These are phyloP conservation scores for Coreoperca whiteheadi DNA, from an alignment of 2,113 vertebrate genomes.

Conservation along the genomic window DNA sequence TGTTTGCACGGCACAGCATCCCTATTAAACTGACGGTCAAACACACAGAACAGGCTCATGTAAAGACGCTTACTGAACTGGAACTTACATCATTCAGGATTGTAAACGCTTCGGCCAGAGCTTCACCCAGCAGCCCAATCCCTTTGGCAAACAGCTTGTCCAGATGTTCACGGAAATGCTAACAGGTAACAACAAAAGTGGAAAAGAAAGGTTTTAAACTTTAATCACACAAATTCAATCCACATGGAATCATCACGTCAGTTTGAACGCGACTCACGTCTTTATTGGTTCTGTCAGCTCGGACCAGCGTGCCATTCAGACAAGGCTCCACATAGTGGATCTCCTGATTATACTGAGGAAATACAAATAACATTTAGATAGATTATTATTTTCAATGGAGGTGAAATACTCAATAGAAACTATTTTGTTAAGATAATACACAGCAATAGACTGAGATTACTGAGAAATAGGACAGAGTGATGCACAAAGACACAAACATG, in stretches of 20 bases:
- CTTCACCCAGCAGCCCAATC: slow-evolving; percentile 96
- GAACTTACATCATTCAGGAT: slow-evolving; percentile 92
- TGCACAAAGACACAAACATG: not conserved
- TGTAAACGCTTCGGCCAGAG: slow-evolving; percentile 95
- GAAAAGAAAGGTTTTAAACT: slow-evolving; percentile 13
- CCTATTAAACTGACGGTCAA: slow-evolving; percentile 17
- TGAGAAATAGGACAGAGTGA: not conserved
- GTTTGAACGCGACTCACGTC: slow-evolving; percentile 86
- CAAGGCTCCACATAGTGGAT: slow-evolving; percentile 98
- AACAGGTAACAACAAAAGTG: slow-evolving; percentile 65
- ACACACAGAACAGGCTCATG: not conserved
- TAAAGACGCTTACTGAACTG: slow-evolving; percentile 7
- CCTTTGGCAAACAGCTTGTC: slow-evolving; percentile 98
- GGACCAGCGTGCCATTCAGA: slow-evolving; percentile 96
- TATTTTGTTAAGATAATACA: not conserved
- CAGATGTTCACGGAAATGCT: slow-evolving; percentile 98
- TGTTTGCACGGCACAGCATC: slow-evolving; percentile 11
- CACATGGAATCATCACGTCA: slow-evolving; percentile 22
- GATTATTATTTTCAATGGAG: slow-evolving; percentile 1
- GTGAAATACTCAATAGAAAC: not conserved
- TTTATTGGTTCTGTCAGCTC: slow-evolving; percentile 97
- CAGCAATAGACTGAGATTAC: not conserved
- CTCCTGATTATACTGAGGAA: slow-evolving; percentile 94
- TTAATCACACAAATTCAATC: slow-evolving; percentile 22
- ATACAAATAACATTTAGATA: slow-evolving; percentile 37